Conservation (phyloP, 2,888 invertebrate species). For the Theretra japonica region DNA sequence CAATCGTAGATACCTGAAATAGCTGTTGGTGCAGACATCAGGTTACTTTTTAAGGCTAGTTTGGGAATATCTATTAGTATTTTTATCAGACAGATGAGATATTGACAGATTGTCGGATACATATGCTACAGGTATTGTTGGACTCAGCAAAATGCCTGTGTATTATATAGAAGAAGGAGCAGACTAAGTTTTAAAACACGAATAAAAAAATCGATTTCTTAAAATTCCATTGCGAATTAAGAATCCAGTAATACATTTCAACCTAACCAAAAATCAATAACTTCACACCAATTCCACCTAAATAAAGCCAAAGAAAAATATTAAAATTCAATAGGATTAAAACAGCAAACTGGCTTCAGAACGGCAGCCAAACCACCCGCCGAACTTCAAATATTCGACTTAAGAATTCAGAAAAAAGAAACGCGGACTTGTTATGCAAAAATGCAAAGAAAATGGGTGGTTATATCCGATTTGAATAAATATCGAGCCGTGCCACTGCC, state of each 20-base stretch:
- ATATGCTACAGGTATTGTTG: too few relatives aligned
- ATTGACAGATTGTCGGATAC: too few relatives aligned
- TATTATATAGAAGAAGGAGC: too few relatives aligned
- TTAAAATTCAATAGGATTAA: constrained; percentile 15
- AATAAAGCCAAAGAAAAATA: not conserved
- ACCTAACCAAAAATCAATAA: not conserved
- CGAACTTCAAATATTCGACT: not conserved
- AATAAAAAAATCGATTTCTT: too few relatives aligned
- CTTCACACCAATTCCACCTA: not conserved
- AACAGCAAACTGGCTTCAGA: not conserved
- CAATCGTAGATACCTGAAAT: not conserved
- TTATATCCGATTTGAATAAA: constrained; percentile 31
- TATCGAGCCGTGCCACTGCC: constrained; percentile 12
- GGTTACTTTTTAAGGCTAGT: not conserved
- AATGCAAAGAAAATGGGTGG: constrained; percentile 29
- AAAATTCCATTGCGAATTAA: too few relatives aligned
- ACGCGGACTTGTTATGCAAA: constrained; percentile 24
- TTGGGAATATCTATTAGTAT: not conserved
- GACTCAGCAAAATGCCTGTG: too few relatives aligned
- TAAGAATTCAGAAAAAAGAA: constrained; percentile 18
- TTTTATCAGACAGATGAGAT: too few relatives aligned
- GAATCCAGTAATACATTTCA: not conserved
- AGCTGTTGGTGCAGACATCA: not conserved
- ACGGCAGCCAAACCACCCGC: constrained; percentile 10
- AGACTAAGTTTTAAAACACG: too few relatives aligned